A percentile compares a stretch with the other conserved stretches of the same genome.
These are phyloP conservation scores for Ibycter americanus DNA, from an alignment of 2,797 vertebrate genomes.

Conservation along the genomic window DNA sequence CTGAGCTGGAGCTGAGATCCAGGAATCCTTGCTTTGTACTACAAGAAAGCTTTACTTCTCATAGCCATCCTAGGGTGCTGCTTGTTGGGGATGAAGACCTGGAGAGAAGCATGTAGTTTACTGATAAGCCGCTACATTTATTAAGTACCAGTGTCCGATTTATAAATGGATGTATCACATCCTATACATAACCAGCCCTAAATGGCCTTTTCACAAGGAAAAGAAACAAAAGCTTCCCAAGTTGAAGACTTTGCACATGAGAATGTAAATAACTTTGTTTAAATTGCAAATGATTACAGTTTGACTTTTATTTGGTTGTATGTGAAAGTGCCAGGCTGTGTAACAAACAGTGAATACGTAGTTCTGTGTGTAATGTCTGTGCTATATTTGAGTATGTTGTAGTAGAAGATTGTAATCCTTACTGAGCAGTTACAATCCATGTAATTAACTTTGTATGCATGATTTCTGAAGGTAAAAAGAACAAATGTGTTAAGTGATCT, in stretches of 20 bases:
- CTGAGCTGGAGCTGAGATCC: not conserved
- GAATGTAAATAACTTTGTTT: not conserved
- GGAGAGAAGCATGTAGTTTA: not conserved
- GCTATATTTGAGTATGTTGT: not conserved
- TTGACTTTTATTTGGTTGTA: not conserved
- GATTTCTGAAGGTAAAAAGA: not conserved
- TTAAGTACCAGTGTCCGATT: not conserved
- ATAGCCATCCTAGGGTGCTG: not conserved
- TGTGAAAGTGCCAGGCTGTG: not conserved
- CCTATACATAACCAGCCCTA: not conserved
- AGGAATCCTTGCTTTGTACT: not conserved
- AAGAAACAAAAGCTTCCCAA: not conserved
- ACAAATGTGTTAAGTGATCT: not conserved
- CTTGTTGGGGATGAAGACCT: not conserved
- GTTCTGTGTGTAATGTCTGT: not conserved
- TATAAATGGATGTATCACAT: not conserved
- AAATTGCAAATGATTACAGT: not conserved
- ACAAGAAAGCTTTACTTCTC: not conserved
- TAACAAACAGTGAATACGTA: not conserved
- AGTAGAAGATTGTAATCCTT: not conserved
- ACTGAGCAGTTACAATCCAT: not conserved
- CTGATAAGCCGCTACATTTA: not conserved
- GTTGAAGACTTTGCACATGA: accelerated
- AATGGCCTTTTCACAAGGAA: not conserved
- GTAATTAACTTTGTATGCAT: not conserved